Percentiles rank a stretch among this genome's conserved stretches.
These are phyloP conservation scores for Atrina japonica DNA, from an alignment of 2,888 invertebrate species.

Conservation along the genomic window DNA sequence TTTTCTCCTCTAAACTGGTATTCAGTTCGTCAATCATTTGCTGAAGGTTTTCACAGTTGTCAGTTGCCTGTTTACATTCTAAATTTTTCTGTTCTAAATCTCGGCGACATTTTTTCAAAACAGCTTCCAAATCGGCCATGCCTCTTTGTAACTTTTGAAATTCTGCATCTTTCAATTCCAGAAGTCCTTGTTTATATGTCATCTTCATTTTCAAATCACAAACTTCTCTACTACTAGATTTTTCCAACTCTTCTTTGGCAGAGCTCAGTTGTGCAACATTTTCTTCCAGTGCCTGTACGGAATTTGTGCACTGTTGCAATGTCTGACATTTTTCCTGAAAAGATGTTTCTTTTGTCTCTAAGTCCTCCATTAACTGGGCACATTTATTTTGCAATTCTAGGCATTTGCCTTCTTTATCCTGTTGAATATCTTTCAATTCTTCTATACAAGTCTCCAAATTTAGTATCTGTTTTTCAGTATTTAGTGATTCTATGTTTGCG, in stretches of 20 bases:
- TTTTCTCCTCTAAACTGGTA: conserved; percentile 18
- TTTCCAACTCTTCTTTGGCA: conserved; percentile 22
- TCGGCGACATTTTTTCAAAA: neutral
- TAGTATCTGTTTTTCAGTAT: conserved; percentile 25
- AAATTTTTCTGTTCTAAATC: conserved; percentile 20
- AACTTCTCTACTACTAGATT: conserved; percentile 26
- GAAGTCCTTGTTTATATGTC: conserved; percentile 44
- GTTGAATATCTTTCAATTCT: conserved; percentile 3
- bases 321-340: neutral
- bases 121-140: conserved; percentile 27
- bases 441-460: conserved; percentile 24
- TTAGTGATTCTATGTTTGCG: neutral
- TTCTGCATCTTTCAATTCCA: conserved; percentile 42
- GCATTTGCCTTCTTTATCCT: conserved; percentile 2
- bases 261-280: conserved; percentile 23
- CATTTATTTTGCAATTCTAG: conserved; percentile 24
- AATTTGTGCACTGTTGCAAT: neutral
- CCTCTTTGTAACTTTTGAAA: conserved; percentile 39
- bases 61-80: conserved; percentile 19
- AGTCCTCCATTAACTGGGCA: conserved; percentile 31
- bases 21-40: conserved; percentile 27
- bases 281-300: conserved; percentile 26
- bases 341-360: conserved; percentile 33
- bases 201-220: conserved; percentile 43
- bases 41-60: conserved; percentile 36